phyloP scores from a whole-genome alignment of 1,140 invertebrate species.

The Lepidurus packardi region DNA sequence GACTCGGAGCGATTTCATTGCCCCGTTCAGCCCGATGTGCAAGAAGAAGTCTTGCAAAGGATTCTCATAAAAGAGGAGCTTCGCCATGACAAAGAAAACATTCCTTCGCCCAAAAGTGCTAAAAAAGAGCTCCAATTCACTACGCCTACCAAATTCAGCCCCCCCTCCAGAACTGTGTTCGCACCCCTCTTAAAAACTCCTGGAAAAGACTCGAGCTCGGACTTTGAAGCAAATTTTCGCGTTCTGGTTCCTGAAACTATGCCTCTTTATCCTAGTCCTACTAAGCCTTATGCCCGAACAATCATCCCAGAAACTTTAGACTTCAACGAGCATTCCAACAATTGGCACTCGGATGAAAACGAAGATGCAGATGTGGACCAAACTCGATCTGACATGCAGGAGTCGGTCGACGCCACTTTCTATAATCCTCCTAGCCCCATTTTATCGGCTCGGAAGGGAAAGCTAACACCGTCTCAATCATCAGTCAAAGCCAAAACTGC shows the following conservation, averaged over 20 bases:
- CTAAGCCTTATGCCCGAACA: background rate
- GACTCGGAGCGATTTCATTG: background rate
- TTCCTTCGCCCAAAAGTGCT: background rate
- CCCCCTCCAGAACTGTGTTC: background rate
- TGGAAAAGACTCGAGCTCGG: too few species aligned
- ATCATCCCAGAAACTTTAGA: background rate
- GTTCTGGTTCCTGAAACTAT: background rate
- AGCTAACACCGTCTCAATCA: background rate
- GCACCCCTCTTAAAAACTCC: background rate
- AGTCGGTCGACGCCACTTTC: background rate
- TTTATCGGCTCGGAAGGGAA: background rate
- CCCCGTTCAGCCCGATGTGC: background rate
- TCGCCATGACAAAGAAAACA: background rate
- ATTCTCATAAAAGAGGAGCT: background rate
- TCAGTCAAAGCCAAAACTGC: background rate
- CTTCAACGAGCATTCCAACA: background rate
- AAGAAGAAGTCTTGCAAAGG: background rate
- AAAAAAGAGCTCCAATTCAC: background rate
- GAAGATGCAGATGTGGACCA: background rate
- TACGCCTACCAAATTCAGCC: background rate
- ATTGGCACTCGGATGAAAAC: background rate
- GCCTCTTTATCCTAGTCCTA: background rate
- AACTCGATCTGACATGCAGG: background rate
- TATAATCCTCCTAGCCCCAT: conserved; percentile 4
- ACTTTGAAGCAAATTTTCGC: background rate